Percentiles rank a stretch among this genome's conserved stretches.
These are phyloP conservation scores for Wasmannia auropunctata DNA, from an alignment of 1,140 invertebrate species.

Conservation along the genomic window DNA sequence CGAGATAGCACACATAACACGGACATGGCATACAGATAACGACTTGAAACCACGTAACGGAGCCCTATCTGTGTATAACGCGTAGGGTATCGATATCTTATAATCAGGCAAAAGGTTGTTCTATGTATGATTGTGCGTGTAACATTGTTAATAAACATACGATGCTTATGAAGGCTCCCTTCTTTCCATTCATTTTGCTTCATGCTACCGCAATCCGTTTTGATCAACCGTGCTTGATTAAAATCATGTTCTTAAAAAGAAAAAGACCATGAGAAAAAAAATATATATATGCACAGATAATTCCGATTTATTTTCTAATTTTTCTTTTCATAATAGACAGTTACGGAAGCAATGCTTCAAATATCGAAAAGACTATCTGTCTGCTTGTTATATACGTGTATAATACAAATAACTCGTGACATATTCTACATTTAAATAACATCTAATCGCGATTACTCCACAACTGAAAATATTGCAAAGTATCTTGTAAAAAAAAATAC, in stretches of 20 bases:
- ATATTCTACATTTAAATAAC: background rate
- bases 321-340: background rate
- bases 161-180: conserved; percentile 81
- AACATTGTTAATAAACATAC: conserved; percentile 84
- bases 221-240: background rate
- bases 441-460: background rate
- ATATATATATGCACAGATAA: conserved; percentile 1
- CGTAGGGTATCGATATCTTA: conserved; percentile 77
- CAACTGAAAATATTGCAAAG: background rate
- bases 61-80: conserved; percentile 75
- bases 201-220: background rate
- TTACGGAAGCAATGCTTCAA: background rate
- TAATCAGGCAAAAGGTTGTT: conserved; percentile 80
- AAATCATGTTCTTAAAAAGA: background rate
- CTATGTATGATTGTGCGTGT: conserved; percentile 84
- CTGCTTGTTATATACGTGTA: background rate
- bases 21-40: conserved; percentile 84
- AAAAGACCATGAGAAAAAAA: background rate
- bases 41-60: conserved; percentile 79
- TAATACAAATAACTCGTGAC: background rate
- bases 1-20: conserved; percentile 64
- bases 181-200: background rate
- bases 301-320: background rate
- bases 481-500: background rate
- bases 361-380: background rate